Conservation (phyloP, 2,113 vertebrate species). For the Daubentonia madagascariensis region DNA sequence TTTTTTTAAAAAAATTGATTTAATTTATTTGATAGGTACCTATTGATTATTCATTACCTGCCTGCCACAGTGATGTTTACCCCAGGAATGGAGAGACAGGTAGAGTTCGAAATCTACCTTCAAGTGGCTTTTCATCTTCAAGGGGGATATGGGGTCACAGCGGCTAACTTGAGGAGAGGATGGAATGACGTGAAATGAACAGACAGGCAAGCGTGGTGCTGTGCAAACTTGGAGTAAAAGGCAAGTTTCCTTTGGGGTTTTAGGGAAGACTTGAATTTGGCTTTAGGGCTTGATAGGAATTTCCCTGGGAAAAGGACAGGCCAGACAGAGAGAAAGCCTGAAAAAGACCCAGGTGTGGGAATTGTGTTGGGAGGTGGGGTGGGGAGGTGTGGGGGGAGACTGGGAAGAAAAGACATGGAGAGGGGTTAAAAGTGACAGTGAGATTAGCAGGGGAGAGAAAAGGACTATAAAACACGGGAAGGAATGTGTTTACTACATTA, state of each 20-base stretch:
- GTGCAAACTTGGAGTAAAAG: neutral
- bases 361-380: neutral
- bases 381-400: too few species aligned
- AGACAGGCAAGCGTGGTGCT: neutral
- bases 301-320: neutral
- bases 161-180: neutral
- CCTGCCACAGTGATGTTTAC: too few species aligned
- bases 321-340: neutral
- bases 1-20: neutral
- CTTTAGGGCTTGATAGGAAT: neutral
- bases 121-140: neutral
- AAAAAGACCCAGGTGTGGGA: neutral
- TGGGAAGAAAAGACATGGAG: neutral
- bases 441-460: neutral
- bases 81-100: neutral
- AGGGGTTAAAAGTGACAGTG: neutral
- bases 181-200: accelerated
- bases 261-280: neutral
- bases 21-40: neutral
- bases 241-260: neutral
- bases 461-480: neutral
- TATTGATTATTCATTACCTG: neutral
- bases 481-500: neutral
- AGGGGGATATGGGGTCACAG: neutral
- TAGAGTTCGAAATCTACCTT: neutral